phyloP scores from a whole-genome alignment of 2,797 vertebrate species.

The Lycodopsis pacificus region DNA sequence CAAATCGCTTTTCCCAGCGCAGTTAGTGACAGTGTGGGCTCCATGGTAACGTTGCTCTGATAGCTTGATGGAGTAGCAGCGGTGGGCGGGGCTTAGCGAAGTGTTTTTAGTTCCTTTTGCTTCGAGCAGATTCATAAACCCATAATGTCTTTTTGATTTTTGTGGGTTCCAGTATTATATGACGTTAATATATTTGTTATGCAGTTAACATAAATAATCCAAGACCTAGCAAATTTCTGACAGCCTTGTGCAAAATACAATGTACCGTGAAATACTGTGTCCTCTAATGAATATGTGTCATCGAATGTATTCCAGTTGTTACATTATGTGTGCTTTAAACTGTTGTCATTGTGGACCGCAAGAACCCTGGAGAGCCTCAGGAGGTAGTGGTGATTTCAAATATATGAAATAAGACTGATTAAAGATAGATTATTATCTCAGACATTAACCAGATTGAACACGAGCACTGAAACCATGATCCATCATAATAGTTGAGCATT shows the following conservation, averaged over 20 bases:
- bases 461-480: conserved; percentile 69
- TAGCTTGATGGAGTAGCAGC: neutral
- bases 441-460: conserved; percentile 79
- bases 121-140: neutral
- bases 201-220: neutral
- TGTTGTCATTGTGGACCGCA: conserved; percentile 7
- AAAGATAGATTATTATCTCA: conserved; percentile 71
- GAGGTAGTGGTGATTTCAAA: conserved; percentile 47
- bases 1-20: neutral
- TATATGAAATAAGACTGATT: conserved; percentile 62
- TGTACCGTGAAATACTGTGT: neutral
- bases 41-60: neutral
- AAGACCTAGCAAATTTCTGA: neutral
- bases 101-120: neutral
- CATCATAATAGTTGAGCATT: conserved; percentile 78
- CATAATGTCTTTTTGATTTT: neutral
- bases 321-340: neutral
- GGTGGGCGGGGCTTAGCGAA: neutral
- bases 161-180: neutral
- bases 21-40: neutral
- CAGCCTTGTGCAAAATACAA: neutral
- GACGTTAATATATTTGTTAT: neutral
- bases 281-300: neutral
- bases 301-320: neutral
- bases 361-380: conserved; percentile 7